Base-by-base conservation (phyloP, 2,797 vertebrate species). In the Phalanger gymnotis region DNA sequence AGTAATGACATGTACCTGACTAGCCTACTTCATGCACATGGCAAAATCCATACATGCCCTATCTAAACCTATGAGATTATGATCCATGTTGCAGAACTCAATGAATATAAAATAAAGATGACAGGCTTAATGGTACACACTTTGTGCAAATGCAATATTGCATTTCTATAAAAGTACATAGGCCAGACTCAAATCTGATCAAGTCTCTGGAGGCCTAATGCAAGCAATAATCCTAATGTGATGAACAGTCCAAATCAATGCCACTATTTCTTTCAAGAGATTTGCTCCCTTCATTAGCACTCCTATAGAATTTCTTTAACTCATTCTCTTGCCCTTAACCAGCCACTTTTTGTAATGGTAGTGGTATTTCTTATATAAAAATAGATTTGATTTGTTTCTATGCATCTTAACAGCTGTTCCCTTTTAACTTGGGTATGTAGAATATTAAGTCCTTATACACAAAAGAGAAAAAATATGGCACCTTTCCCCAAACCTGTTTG, bases 331-430 rank as follows among this genome's bases (percentile, higher is more conserved):
- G 54, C 11, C 16, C 13, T 94, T 19, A 2, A 87, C 51, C 14
- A 91, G 91, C 92, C 12, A 92, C 53, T 53, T 95, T 31, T 12
- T 34, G 31, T 31, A 34, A 53, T 34, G 53, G 7, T 34, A 52
- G 22, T n/a, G 52, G 66, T 93, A 73, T 51, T 93, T 34, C 31
- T 53, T 89, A 92, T 93, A 57, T 66, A 90, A 52, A 57, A 92
- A 94, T 47, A 61, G 27, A 87, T 96, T 91, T 90, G 53, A 95
- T 95, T 91, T 96, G 73, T 93, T 92, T 94, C 3, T 27, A 91
- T 57, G 54, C 30, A 90, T 94, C 25, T 16, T 93, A 87, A 4
- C 19, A 54, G 54, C n/a, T 47, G 92, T 52, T 19, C 47, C 30
- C 28, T 90, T 61, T 93, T 53, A 91, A 40, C 0, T n/a, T 92